Base-by-base conservation (phyloP, 2,888 invertebrate species). In the Flexamia atlantica region DNA sequence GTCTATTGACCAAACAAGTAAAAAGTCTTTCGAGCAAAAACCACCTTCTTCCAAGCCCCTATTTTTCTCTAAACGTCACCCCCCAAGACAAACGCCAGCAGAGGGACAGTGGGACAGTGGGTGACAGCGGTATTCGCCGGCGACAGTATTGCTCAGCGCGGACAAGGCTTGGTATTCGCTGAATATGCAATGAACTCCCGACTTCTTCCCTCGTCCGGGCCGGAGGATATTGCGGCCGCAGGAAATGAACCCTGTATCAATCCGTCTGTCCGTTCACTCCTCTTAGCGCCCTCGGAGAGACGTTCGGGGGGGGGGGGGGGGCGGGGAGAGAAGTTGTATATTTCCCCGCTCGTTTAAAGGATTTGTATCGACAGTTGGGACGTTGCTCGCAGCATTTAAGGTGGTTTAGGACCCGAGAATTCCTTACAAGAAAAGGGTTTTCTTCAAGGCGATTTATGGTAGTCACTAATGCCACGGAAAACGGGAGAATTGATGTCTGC, bases 121-220 rank as follows among this genome's bases (percentile, higher is more conserved):
- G 36, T 20, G 79, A 79, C 79, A 79, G 79, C 57, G 79, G 79
- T n/a, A 76, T 76, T 50, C 76, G 53, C 46, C 23, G 1, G 23
- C 17, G 76, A 17, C 46, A 17, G 32, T 79, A 36, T 79, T 84
- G 85, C 83, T 79, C 82, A 23, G 42, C 57, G 76, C 17, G 64
- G 64, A 64, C 50, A 50, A 17, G 9, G 36, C 20, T 53, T 57
- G 42, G 60, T 68, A 82, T 64, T 81, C 81, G 83, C 82, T 85
- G 85, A 81, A 85, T 85, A 85, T 85, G 83, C 85, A 85, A 85
- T 85, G 85, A 85, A 81, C 64, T 46, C 76, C 9, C 20, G 68
- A 68, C 68, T 32, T 32, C 50, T 57, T 68, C 46, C 68, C 72
- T 64, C 9, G 40, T 14, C 20, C 23, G 57, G 17, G n/a, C 74